Evolutionary conservation across 1,140 invertebrate species (phyloP).

Genomic region (Mya arenaria): DNA sequence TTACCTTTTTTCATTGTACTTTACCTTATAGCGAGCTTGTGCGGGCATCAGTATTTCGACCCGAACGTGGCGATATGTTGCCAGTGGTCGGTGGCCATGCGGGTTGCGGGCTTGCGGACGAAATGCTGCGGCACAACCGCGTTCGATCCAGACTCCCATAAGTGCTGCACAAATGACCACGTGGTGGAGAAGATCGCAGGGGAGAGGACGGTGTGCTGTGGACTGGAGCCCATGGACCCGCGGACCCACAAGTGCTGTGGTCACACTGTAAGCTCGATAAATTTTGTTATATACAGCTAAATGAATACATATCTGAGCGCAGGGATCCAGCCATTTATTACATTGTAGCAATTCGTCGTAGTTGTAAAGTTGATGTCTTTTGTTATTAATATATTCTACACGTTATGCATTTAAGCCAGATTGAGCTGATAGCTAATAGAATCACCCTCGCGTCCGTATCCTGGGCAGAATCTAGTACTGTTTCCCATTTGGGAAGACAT

Average conservation of each 20-base stretch:
- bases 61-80: conserved; percentile 11
- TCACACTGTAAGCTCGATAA: neutral
- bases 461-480: too few relatives aligned
- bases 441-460: too few relatives aligned
- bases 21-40: neutral
- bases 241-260: conserved; percentile 7
- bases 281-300: neutral
- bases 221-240: neutral
- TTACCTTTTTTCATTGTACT: too few relatives aligned
- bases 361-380: too few relatives aligned
- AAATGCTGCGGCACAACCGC: conserved; percentile 21
- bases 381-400: too few relatives aligned
- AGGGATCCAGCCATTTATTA: too few relatives aligned
- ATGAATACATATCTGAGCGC: too few relatives aligned
- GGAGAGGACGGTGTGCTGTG: conserved; percentile 8
- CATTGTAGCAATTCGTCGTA: too few relatives aligned
- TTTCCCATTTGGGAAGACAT: too few relatives aligned
- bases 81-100: conserved; percentile 11
- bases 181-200: neutral
- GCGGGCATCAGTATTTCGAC: neutral
- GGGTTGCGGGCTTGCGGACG: neutral
- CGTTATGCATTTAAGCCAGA: too few relatives aligned
- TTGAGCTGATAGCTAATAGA: too few relatives aligned
- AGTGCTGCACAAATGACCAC: conserved; percentile 7
- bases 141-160: neutral